Base-by-base conservation (phyloP, 2,113 vertebrate genomes). In the Vidua macroura region DNA sequence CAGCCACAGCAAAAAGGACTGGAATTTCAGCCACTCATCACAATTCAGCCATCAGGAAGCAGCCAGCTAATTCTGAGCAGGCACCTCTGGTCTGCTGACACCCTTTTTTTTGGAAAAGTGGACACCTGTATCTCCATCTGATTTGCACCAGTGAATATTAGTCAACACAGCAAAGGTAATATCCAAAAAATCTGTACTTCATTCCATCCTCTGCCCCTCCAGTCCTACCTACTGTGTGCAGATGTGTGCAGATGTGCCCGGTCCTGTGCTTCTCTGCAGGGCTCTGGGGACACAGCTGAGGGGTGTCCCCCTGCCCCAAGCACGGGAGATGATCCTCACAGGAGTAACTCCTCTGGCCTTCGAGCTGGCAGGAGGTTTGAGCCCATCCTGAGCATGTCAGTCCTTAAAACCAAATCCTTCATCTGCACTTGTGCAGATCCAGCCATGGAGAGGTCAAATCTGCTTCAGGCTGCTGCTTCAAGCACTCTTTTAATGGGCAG, bases 261-360 rank as follows among this genome's bases (percentile, higher is more conserved):
- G 25, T 15, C 24, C 17, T 20, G 27, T 12, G 31, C 20, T 76
- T 35, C 70, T 39, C 58, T 56, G 43, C 31, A 55, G 68, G 43
- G 30, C 28, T 7, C 41, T 52, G 48, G 43, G 30, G 15, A 81
- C 48, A 39, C 1, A 11, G 24, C 37, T 60, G 31, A 69, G 19
- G 15, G n/a, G 14, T 22, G 27, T 44, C 46, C 41, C 62, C n/a
- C 69, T 39, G 13, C 12, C 30, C 24, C 43, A 43, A 15, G 35
- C 27, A 31, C 0, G 0, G 15, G 39, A 75, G 22, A 27, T 60
- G 35, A 9, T 72, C 58, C 58, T n/a, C 41, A 41, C 17, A 24
- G 33, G 41, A 55, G 12, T 7, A 10, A 10, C 5, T n/a, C 7
- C 1, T 1, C 37, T 49, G 56, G 8, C 27, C 62, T 82, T 63